These are phyloP conservation scores for Hemichromis elongatus DNA, from an alignment of 2,113 vertebrate genomes.

Conservation along the genomic window DNA sequence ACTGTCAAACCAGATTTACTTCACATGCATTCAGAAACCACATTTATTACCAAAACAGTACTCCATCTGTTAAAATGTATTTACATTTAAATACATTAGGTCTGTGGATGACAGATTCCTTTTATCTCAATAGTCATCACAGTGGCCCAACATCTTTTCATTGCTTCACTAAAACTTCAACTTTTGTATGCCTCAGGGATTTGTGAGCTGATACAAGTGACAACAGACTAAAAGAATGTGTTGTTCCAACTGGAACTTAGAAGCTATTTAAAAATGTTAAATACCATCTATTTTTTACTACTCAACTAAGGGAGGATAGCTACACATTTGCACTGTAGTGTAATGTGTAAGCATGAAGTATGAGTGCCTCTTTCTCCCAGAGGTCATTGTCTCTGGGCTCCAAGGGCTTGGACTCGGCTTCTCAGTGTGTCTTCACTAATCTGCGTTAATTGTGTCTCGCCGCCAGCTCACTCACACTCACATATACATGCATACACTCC, in stretches of 20 bases:
- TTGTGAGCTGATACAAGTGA: background rate
- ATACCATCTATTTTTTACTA: background rate
- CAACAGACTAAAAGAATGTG: conserved; percentile 14
- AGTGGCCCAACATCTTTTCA: background rate
- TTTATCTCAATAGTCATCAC: conserved; percentile 6
- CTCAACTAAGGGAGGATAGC: no score
- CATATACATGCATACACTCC: conserved; percentile 30
- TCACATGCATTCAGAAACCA: background rate
- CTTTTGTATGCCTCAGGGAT: background rate
- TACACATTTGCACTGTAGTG: background rate
- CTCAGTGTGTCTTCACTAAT: conserved; percentile 64
- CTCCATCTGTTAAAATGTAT: background rate
- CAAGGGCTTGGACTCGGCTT: conserved; percentile 49
- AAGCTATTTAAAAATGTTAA: background rate
- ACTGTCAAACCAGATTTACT: background rate
- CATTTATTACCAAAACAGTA: background rate
- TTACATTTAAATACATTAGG: background rate
- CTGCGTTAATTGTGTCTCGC: conserved; percentile 63
- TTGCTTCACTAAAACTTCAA: background rate
- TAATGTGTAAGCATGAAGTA: background rate
- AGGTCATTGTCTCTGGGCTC: conserved; percentile 59
- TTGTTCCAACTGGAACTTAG: conserved; percentile 14
- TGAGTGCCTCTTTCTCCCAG: conserved; percentile 19
- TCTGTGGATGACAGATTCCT: background rate
- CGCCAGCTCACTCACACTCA: conserved; percentile 32